A percentile compares a stretch with the other conserved stretches of the same genome.
These are phyloP conservation scores for Didymodactylos carnosus DNA, from an alignment of 2,888 invertebrate species.

Conservation along the genomic window DNA sequence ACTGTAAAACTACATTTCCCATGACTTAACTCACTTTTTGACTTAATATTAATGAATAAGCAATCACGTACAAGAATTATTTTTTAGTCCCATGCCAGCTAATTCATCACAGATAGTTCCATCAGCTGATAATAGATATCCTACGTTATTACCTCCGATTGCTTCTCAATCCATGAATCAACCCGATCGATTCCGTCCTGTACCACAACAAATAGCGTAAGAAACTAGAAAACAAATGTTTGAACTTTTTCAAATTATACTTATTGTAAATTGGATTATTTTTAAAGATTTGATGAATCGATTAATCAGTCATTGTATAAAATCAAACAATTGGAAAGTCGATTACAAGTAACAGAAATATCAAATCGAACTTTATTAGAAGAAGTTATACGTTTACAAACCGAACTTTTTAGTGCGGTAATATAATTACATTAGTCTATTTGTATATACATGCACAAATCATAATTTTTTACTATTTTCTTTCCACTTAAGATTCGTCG, in stretches of 20 bases:
- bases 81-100: too few relatives aligned
- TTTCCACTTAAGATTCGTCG: slow-evolving; percentile 21
- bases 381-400: slow-evolving; percentile 30
- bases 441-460: too few relatives aligned
- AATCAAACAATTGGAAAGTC: slow-evolving; percentile 25
- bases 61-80: too few relatives aligned
- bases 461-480: slow-evolving; percentile 3
- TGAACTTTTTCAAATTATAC: too few relatives aligned
- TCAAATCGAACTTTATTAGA: slow-evolving; percentile 32
- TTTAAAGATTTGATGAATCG: background rate
- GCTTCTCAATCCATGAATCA: background rate
- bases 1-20: too few relatives aligned
- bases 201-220: background rate
- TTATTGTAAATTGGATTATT: background rate
- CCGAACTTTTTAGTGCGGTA: slow-evolving; percentile 19
- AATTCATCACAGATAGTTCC: too few relatives aligned
- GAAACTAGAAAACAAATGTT: background rate
- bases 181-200: too few relatives aligned
- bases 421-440: background rate
- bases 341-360: slow-evolving; percentile 29
- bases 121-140: too few relatives aligned
- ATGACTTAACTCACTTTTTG: too few relatives aligned
- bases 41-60: too few relatives aligned
- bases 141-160: background rate
- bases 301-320: slow-evolving; percentile 17